phyloP scores from a whole-genome alignment of 1,140 invertebrate genomes.

The Adoxophyes honmai region DNA sequence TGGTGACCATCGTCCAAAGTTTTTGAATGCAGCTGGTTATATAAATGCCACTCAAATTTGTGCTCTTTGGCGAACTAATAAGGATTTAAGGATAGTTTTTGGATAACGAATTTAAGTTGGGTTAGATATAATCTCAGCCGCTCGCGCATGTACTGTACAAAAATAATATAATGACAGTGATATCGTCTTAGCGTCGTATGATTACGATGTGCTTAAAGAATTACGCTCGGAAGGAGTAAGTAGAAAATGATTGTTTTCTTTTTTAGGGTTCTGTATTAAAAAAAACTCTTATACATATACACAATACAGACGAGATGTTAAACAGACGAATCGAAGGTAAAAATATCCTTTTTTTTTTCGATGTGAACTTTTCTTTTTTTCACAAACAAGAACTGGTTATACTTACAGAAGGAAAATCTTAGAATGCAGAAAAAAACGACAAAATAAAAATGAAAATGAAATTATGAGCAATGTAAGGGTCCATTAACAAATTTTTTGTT shows the following conservation, averaged over 20 bases:
- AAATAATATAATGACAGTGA: conserved; percentile 35
- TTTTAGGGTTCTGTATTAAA: neutral
- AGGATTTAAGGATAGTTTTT: neutral
- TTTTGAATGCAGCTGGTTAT: neutral
- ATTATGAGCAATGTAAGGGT: too few relatives aligned
- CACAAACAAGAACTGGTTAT: too few relatives aligned
- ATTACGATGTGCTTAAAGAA: conserved; percentile 20
- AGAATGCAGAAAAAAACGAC: too few relatives aligned
- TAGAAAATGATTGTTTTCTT: conserved; percentile 25
- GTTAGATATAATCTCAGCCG: conserved; percentile 13
- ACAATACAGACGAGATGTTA: too few relatives aligned
- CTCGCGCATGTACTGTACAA: conserved; percentile 23
- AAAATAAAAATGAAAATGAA: too few relatives aligned
- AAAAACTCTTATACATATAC: too few relatives aligned
- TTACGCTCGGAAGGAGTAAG: conserved; percentile 7
- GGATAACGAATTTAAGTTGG: neutral
- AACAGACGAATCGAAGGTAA: too few relatives aligned
- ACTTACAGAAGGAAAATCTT: too few relatives aligned
- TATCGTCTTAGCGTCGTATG: conserved; percentile 22
- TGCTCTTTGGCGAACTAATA: neutral
- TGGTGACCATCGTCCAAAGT: neutral
- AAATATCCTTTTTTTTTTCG: too few relatives aligned
- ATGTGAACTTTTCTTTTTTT: too few relatives aligned
- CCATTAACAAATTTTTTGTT: too few relatives aligned
- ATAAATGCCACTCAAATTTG: neutral